Evolutionary conservation across 1,140 invertebrate genomes (phyloP), one percentile per base, ranked within the genome.

Genomic region (Ganaspis sp.): DNA sequence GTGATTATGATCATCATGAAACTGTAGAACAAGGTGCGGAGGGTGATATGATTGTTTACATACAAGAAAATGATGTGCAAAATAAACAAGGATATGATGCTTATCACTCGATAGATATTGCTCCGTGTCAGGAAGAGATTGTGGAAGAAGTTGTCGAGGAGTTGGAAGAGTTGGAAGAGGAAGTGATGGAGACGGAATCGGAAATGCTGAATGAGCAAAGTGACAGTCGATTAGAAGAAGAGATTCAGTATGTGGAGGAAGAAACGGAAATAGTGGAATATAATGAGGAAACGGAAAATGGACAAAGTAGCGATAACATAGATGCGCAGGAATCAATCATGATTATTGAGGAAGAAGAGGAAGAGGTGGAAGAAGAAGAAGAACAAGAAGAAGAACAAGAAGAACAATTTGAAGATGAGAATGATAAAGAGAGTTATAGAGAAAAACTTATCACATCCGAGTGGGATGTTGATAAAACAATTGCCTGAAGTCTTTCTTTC

Each of bases 201-300:
- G 71, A 83, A 2, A 69, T 76, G 15, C n/a, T 72, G 5, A 79
- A 81, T 15, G 70, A 80, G 45, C 40, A 78, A 21, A 76, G 75
- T 26, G 78, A 76, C 4, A 82, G 85, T 75, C 86, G 87, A 1
- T 85, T 88, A 0, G 87, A 89, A 38, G 88, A 90, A 64, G 85
- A 88, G 0, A 88, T 91, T 79, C 89, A 90, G 19, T 91, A 91
- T 26, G 89, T 91, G 1, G 88, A 89, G 38, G 90, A 91, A 64
- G 89, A 90, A 74, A 90, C 90, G 0, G 90, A 90, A 74, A 90
- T 91, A 53, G 87, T 91, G 0, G 89, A 91, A 64, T 91, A 90
- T 34, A 85, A 90, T 1, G 89, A 89, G 9, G 80, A 86, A 9
- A 85, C 87, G 72, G 81, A 84, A 17, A 81, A 79, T 19, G 85